Conservation (phyloP, 2,113 vertebrate species). For the Carassius auratus region DNA sequence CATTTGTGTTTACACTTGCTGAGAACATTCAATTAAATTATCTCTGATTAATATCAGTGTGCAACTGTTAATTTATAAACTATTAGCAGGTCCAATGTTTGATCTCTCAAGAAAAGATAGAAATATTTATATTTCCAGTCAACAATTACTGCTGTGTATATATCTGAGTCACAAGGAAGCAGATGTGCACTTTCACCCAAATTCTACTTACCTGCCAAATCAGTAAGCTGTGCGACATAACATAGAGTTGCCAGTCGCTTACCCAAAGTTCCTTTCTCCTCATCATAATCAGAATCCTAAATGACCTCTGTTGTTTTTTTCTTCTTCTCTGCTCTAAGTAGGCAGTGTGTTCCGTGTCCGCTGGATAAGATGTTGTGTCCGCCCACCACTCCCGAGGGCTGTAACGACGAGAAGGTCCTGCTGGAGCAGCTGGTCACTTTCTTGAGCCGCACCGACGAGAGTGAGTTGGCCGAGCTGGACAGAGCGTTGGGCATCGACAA, state of each 20-base stretch:
- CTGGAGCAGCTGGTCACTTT: constrained; percentile 92
- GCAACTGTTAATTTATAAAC: neutral
- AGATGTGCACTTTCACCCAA: neutral
- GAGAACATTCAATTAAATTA: neutral
- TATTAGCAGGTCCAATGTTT: neutral
- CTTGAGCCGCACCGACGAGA: constrained; percentile 97
- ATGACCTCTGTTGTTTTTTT: no score
- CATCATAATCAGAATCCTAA: neutral
- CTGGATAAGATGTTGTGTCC: constrained; percentile 91
- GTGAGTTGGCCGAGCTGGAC: constrained; percentile 89
- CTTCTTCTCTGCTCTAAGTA: constrained; percentile 57
- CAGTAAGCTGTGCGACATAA: neutral
- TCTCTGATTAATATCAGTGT: neutral
- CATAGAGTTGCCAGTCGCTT: neutral
- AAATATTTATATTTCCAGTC: neutral
- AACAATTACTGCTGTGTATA: neutral
- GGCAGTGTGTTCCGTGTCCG: constrained; percentile 86
- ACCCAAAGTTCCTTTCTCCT: neutral
- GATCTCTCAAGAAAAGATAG: neutral
- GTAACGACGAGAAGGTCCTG: constrained; percentile 91
- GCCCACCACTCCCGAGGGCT: constrained; percentile 86
- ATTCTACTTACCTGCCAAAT: neutral
- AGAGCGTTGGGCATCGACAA: constrained; percentile 94
- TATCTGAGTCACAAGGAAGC: neutral
- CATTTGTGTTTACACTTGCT: no score